phyloP scores from a whole-genome alignment of 1,140 invertebrate genomes.

The Scaptomyza graminum region DNA sequence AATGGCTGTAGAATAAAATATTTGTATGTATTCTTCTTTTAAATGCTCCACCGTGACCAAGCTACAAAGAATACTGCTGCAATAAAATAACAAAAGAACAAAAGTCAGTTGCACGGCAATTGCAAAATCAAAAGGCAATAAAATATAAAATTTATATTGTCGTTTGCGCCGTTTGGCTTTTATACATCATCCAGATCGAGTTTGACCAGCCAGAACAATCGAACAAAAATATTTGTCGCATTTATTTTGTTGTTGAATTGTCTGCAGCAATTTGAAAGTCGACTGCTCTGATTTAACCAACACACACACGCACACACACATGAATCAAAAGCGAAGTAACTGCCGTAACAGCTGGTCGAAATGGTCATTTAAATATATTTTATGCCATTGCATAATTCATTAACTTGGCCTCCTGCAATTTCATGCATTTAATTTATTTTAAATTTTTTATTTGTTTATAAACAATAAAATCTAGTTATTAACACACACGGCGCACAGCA shows the following conservation, averaged over 20 bases:
- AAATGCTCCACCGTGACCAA: background rate
- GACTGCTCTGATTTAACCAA: conserved; percentile 59
- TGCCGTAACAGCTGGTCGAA: conserved; percentile 15
- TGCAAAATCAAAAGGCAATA: conserved; percentile 66
- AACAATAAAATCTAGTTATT: conserved; percentile 55
- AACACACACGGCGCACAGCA: conserved; percentile 27
- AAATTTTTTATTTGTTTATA: conserved; percentile 48
- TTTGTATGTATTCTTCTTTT: background rate
- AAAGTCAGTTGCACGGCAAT: conserved; percentile 52
- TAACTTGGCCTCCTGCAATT: conserved; percentile 23
- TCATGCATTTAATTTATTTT: conserved; percentile 56
- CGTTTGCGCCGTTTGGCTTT: conserved; percentile 40
- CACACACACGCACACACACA: background rate
- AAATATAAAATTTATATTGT: conserved; percentile 60
- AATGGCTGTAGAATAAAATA: background rate
- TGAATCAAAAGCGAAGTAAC: background rate
- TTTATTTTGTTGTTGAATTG: conserved; percentile 28
- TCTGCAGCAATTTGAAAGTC: conserved; percentile 48
- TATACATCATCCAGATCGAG: conserved; percentile 22
- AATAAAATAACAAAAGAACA: conserved; percentile 48
- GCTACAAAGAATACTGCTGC: conserved; percentile 15
- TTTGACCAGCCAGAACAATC: conserved; percentile 38
- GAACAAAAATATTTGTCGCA: conserved; percentile 41
- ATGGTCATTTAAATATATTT: conserved; percentile 48
- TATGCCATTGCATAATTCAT: conserved; percentile 46